Conservation (phyloP, 1,140 invertebrate species). For the Chironomus striatipennis region DNA sequence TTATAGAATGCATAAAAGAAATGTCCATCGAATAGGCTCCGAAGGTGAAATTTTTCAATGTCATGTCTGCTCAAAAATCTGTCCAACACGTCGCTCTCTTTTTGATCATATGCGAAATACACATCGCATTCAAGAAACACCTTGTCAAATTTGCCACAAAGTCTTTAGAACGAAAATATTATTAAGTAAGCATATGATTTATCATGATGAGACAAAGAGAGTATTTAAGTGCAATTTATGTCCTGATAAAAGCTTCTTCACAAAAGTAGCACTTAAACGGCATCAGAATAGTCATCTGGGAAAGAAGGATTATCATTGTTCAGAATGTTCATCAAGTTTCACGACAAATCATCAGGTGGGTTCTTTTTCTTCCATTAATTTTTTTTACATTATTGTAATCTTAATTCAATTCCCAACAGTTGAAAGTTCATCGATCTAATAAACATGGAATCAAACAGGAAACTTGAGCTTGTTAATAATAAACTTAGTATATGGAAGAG, state of each 20-base stretch:
- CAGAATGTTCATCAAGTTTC: neutral
- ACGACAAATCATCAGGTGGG: constrained; percentile 3
- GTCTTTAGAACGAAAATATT: constrained; percentile 5
- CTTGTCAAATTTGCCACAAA: neutral
- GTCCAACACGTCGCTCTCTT: neutral
- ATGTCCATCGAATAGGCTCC: neutral
- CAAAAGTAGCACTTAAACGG: neutral
- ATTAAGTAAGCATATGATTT: neutral
- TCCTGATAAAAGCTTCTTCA: neutral
- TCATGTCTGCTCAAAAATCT: neutral
- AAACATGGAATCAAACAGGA: neutral
- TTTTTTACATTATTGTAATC: no score
- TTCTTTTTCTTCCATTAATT: no score
- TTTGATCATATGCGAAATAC: constrained; percentile 18
- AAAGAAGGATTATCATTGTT: neutral
- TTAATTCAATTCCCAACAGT: no score
- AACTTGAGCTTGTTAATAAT: no score
- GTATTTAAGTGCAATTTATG: neutral
- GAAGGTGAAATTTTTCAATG: constrained; percentile 18
- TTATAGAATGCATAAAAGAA: constrained; percentile 17
- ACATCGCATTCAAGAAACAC: neutral
- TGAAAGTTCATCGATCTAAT: neutral
- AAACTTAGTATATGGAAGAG: no score
- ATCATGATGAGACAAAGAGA: constrained; percentile 15
- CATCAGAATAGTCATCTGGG: neutral